Evolutionary conservation across 2,113 vertebrate genomes (phyloP).

Genomic region (Pomatostomus ruficeps): DNA sequence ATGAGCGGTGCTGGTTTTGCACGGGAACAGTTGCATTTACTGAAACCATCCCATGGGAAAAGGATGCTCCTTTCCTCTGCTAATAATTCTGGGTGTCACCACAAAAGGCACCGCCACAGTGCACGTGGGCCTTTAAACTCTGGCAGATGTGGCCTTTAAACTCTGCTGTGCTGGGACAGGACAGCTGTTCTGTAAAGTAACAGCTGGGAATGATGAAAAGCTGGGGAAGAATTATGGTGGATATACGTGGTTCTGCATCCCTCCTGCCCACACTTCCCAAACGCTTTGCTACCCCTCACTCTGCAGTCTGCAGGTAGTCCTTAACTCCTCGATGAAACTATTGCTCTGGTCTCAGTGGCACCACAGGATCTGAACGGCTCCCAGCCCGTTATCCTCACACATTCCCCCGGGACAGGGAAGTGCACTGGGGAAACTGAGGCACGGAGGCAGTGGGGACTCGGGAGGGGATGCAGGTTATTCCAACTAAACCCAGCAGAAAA

Average conservation of each 20-base stretch:
- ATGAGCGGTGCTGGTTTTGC: neutral
- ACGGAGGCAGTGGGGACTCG: neutral
- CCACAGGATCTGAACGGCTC: fast-evolving
- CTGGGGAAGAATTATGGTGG: neutral
- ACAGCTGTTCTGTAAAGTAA: neutral
- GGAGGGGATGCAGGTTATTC: neutral
- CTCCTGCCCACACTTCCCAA: neutral
- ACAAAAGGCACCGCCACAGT: neutral
- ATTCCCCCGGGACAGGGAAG: neutral
- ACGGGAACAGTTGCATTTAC: constrained; percentile 6
- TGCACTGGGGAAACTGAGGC: neutral
- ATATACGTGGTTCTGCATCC: neutral
- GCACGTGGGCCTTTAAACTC: neutral
- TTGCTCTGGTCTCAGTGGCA: neutral
- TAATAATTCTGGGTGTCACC: neutral
- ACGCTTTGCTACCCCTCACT: neutral
- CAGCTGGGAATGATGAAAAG: neutral
- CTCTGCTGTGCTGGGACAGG: neutral
- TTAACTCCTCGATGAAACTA: neutral
- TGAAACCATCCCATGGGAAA: neutral
- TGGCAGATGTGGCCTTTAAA: neutral
- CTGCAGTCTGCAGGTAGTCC: neutral
- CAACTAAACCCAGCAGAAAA: neutral
- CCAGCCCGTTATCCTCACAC: neutral
- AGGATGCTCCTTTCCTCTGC: neutral